Evolutionary conservation across 2,113 vertebrate genomes (phyloP), one percentile per base, ranked within the genome.

Genomic region (Strix uralensis): DNA sequence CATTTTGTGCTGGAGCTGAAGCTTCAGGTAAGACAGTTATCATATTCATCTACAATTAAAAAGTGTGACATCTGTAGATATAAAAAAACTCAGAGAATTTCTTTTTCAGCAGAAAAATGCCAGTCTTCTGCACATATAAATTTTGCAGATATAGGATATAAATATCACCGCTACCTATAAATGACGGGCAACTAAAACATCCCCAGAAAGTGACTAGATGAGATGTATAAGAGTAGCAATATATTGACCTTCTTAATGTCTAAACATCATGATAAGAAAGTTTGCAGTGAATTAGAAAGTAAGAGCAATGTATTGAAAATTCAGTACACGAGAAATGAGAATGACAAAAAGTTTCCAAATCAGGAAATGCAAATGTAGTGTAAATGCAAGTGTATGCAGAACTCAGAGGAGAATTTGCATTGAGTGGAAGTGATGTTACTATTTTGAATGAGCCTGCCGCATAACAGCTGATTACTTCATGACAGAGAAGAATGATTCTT

Each of bases 401-500:
- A 86, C 17, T 78, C 59, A 15, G 66, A 47, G 46, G 32, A 88
- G 26, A 81, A 95, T 95, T 94, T 95, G 61, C 94, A 95, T 84
- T 69, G 80, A 74, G 59, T 88, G 51, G 42, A 96, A 83, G 52
- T 36, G 72, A 86, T 92, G 72, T 72, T 93, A 72, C 72, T 86
- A 30, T 92, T 92, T 92, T 88, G 59, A 71, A 67, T 91, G 73
- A 74, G 52, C 32, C 34, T 71, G 46, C 51, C 88, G 72, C 38
- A 67, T 30, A 93, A 67, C 6, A 5, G 59, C 69, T 90, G 65
- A 90, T 93, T 96, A 90, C 52, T 85, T 81, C 58, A 71, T 95
- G 90, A 88, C 85, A 94, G 69, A 96, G 85, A 96, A 80, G 90
- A 86, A 95, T 69, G 88, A 89, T 91, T 42, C 23, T 86, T 93